phyloP scores from a whole-genome alignment of 23 tunicate species.

The Trididemnum clinides region DNA sequence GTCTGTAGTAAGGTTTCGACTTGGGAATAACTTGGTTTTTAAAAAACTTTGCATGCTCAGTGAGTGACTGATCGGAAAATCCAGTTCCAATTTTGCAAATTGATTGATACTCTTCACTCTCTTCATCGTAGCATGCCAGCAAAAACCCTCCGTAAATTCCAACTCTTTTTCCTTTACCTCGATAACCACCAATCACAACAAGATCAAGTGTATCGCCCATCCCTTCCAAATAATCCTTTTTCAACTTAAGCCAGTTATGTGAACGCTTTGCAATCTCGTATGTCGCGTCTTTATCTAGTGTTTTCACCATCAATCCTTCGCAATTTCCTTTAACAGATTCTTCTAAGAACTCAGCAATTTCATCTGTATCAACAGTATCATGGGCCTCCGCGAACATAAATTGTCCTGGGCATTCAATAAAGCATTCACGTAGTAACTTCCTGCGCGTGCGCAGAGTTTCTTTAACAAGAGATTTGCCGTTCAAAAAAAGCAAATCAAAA shows the following conservation, averaged over 20 bases:
- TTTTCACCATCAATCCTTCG: slow-evolving; percentile 99
- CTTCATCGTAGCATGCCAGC: slow-evolving; percentile 94
- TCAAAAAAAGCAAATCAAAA: slow-evolving; percentile 90
- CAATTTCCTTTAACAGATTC: slow-evolving; percentile 89
- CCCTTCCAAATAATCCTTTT: slow-evolving; percentile 98
- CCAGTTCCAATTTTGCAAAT: slow-evolving; percentile 99
- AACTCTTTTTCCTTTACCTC: slow-evolving; percentile 93
- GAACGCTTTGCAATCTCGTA: slow-evolving; percentile 98
- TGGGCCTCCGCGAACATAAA: slow-evolving; percentile 83
- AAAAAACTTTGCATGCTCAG: slow-evolving; percentile 76
- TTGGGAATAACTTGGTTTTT: slow-evolving; percentile 66
- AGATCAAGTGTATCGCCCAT: slow-evolving; percentile 97
- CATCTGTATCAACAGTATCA: slow-evolving; percentile 83
- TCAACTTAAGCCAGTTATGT: slow-evolving; percentile 97
- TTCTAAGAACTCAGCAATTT: slow-evolving; percentile 82
- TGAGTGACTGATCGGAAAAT: slow-evolving; percentile 78
- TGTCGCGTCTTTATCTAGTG: slow-evolving; percentile 85
- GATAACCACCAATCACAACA: slow-evolving; percentile 92
- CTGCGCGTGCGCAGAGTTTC: slow-evolving; percentile 78
- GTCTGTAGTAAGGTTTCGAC: slow-evolving; percentile 90
- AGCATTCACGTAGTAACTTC: slow-evolving; percentile 58
- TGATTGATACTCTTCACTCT: slow-evolving; percentile 97
- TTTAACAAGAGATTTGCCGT: slow-evolving; percentile 88
- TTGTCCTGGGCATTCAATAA: slow-evolving; percentile 69
- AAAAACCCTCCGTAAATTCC: slow-evolving; percentile 94